Percentiles rank a stretch among this genome's conserved stretches.
phyloP scores from a whole-genome alignment of 2,888 invertebrate genomes.

The Diaphora mendica region DNA sequence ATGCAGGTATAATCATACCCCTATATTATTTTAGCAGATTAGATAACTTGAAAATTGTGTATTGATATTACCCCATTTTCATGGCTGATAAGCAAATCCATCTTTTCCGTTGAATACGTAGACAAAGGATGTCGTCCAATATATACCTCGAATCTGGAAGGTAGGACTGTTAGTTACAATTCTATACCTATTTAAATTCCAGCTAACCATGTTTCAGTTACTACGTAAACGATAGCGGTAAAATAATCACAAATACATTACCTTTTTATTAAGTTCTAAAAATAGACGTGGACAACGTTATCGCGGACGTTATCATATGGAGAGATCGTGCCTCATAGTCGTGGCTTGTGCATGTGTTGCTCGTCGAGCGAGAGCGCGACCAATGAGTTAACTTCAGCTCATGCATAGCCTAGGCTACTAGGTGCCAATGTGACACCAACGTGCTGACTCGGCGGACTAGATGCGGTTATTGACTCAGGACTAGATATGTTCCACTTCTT shows the following conservation, averaged over 20 bases:
- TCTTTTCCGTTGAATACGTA: constrained; percentile 6
- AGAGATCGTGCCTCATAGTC: constrained; percentile 67
- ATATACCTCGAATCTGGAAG: not conserved
- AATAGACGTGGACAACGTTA: constrained; percentile 78
- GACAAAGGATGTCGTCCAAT: not conserved
- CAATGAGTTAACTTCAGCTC: constrained; percentile 43
- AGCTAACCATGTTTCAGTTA: constrained; percentile 9
- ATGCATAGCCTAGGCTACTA: constrained; percentile 36
- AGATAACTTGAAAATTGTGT: constrained; percentile 11
- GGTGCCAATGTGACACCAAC: constrained; percentile 27
- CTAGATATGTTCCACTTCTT: constrained; percentile 38
- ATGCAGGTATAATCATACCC: not conserved
- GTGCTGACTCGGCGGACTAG: constrained; percentile 43
- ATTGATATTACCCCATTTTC: not conserved
- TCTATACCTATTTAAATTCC: constrained; percentile 17
- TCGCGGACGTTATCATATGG: constrained; percentile 83
- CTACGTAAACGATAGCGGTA: constrained; percentile 49
- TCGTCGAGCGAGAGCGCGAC: constrained; percentile 35
- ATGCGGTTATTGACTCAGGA: constrained; percentile 58
- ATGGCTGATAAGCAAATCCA: not conserved
- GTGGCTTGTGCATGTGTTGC: constrained; percentile 48
- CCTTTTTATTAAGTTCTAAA: constrained; percentile 82
- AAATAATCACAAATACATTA: constrained; percentile 73
- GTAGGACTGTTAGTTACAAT: constrained; percentile 5
- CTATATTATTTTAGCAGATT: constrained; percentile 15